phyloP scores from a whole-genome alignment of 2,797 vertebrate species.

The Alauda arvensis region DNA sequence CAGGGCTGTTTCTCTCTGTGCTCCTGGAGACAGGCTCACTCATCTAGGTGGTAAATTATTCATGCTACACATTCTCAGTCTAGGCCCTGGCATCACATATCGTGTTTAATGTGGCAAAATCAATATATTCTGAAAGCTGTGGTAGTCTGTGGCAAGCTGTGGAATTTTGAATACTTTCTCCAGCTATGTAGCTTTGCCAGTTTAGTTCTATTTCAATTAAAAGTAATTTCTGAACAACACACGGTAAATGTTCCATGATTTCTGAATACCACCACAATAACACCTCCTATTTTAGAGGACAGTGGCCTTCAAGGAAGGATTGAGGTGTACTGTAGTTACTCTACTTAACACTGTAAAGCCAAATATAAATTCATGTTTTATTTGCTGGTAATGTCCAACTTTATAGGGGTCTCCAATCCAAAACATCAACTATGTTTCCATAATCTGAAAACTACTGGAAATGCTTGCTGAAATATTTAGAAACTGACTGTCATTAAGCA shows the following conservation, averaged over 20 bases:
- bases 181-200: not conserved
- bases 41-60: constrained; percentile 32
- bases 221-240: not conserved
- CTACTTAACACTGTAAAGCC: not conserved
- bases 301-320: not conserved
- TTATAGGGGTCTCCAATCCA: not conserved
- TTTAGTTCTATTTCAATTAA: not conserved
- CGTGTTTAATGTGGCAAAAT: constrained; percentile 12
- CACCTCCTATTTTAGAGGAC: not conserved
- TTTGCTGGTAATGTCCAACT: not conserved
- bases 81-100: not conserved
- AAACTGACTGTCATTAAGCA: not conserved
- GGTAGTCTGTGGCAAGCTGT: not conserved
- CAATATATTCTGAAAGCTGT: constrained; percentile 5
- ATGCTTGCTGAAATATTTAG: not conserved
- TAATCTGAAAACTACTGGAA: not conserved
- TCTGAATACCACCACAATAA: not conserved
- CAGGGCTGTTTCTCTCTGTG: not conserved
- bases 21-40: not conserved
- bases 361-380: not conserved
- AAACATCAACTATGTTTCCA: not conserved
- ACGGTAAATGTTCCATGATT: not conserved
- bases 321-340: not conserved
- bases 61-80: not conserved
- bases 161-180: not conserved